Evolutionary conservation across 2,888 invertebrate species (phyloP).

Genomic region (Allacma fusca): DNA sequence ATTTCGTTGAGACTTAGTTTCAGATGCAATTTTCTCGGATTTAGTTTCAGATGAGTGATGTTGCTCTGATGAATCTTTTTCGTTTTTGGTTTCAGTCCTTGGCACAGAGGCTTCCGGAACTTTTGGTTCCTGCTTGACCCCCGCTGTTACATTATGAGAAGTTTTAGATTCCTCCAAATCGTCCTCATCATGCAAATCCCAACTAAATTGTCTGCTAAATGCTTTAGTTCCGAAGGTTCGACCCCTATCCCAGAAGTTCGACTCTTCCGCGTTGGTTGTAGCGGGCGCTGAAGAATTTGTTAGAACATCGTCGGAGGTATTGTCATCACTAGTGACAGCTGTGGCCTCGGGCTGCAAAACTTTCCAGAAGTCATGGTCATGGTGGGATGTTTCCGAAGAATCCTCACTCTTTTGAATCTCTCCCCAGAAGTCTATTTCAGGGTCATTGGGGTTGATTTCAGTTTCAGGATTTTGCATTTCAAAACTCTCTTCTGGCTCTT

Average conservation of each 20-base stretch:
- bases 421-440: slow-evolving; percentile 61
- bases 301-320: not conserved
- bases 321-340: no score
- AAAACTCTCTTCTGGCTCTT: slow-evolving; percentile 21
- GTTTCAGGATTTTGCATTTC: not conserved
- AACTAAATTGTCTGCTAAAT: slow-evolving; percentile 36
- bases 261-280: slow-evolving; percentile 8
- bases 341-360: not conserved
- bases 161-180: not conserved
- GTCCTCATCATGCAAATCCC: slow-evolving; percentile 27
- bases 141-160: not conserved
- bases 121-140: not conserved
- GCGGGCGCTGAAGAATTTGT: not conserved
- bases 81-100: not conserved
- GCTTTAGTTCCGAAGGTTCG: slow-evolving; percentile 18
- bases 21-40: slow-evolving; percentile 4
- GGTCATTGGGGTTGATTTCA: slow-evolving; percentile 21
- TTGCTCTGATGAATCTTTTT: not conserved
- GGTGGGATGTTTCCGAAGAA: no score
- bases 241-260: slow-evolving; percentile 42
- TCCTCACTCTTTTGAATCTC: slow-evolving; percentile 49
- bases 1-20: not conserved
- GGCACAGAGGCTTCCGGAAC: not conserved
- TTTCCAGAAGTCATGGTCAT: not conserved
- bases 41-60: not conserved